Evolutionary conservation across 2,888 invertebrate genomes (phyloP).

Genomic region (Drosophila lutescens): DNA sequence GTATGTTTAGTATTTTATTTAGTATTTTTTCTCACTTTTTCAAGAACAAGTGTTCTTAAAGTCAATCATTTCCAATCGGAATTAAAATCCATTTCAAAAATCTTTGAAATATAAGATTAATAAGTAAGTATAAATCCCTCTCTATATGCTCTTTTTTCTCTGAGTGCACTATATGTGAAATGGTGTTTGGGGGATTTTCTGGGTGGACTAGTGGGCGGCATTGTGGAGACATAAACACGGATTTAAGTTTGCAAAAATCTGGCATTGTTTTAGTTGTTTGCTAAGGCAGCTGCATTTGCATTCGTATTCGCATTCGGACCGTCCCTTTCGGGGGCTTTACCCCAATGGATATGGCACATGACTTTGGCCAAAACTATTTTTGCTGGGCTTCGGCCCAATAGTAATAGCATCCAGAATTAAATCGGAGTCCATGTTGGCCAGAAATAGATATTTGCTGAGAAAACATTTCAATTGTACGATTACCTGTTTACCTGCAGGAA

Average conservation of each 20-base stretch:
- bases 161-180: neutral
- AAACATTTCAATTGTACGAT: neutral
- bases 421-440: slow-evolving; percentile 1
- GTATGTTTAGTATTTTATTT: too few relatives aligned
- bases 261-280: slow-evolving; percentile 46
- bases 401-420: slow-evolving; percentile 6
- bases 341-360: slow-evolving; percentile 35
- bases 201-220: slow-evolving; percentile 16
- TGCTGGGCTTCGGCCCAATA: slow-evolving; percentile 2
- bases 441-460: neutral
- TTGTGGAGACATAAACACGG: slow-evolving; percentile 45
- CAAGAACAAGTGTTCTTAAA: too few relatives aligned
- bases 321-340: slow-evolving; percentile 16
- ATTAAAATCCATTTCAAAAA: too few relatives aligned
- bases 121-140: too few relatives aligned
- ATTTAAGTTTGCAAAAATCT: slow-evolving; percentile 58
- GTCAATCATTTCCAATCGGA: too few relatives aligned
- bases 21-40: too few relatives aligned
- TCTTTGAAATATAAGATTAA: too few relatives aligned
- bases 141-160: neutral
- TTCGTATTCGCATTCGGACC: slow-evolving; percentile 15
- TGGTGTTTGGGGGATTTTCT: slow-evolving; percentile 12
- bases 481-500: too few relatives aligned
- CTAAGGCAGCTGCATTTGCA: slow-evolving; percentile 47
- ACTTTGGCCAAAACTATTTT: slow-evolving; percentile 14